Percentiles rank a stretch among this genome's conserved stretches.
These are phyloP conservation scores for Drosophila albomicans DNA, from an alignment of 1,140 invertebrate genomes.

Conservation along the genomic window DNA sequence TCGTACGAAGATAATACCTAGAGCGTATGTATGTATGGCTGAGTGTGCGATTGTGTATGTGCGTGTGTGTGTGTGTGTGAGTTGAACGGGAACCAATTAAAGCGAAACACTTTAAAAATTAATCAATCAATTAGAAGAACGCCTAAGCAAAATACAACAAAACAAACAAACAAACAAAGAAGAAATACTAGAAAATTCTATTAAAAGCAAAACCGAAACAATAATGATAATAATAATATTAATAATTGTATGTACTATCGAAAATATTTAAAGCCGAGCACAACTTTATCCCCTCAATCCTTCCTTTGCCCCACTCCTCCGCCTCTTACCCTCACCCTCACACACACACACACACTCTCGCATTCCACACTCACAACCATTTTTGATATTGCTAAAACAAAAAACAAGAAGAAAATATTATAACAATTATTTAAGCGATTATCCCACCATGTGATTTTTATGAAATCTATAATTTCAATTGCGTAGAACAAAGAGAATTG, in stretches of 20 bases:
- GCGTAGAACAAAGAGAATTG: conserved; percentile 4
- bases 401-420: conserved; percentile 31
- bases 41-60: conserved; percentile 16
- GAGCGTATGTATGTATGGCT: conserved; percentile 17
- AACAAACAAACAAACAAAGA: conserved; percentile 17
- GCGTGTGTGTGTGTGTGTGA: conserved; percentile 66
- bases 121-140: conserved; percentile 69
- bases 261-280: conserved; percentile 42
- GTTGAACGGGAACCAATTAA: conserved; percentile 73
- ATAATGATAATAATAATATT: conserved; percentile 16
- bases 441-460: conserved; percentile 78
- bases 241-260: conserved; percentile 29
- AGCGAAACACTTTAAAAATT: conserved; percentile 30
- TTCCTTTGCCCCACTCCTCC: neutral
- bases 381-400: conserved; percentile 21
- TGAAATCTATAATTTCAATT: conserved; percentile 41
- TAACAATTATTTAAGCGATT: conserved; percentile 74
- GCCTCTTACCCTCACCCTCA: neutral
- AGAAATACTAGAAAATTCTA: conserved; percentile 39
- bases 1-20: conserved; percentile 19
- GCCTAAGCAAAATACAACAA: conserved; percentile 44
- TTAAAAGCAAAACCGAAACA: conserved; percentile 31
- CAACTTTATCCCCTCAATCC: conserved; percentile 2
- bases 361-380: conserved; percentile 14
- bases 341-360: neutral